phyloP scores from a whole-genome alignment of 2,797 vertebrate genomes.

The Phalloptychus januarius region DNA sequence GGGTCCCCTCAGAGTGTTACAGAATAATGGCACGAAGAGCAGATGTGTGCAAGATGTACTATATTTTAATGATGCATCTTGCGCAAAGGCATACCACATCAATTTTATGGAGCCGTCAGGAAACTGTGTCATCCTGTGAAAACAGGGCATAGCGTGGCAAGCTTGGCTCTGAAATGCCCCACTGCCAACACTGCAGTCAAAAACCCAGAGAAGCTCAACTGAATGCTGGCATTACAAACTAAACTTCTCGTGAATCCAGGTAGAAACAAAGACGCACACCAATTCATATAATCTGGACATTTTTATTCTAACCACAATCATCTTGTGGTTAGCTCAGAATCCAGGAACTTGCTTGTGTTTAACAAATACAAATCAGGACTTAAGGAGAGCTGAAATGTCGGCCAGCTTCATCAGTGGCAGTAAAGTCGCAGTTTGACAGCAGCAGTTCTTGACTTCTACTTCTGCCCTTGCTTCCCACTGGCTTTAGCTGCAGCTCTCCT shows the following conservation, averaged over 20 bases:
- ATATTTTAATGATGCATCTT: neutral
- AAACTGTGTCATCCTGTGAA: neutral
- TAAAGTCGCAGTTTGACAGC: slow-evolving; percentile 57
- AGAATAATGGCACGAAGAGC: neutral
- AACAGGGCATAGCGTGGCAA: neutral
- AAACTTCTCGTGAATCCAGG: neutral
- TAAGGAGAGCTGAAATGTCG: slow-evolving; percentile 32
- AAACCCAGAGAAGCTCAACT: neutral
- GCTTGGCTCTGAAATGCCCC: too few relatives aligned
- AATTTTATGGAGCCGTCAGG: neutral
- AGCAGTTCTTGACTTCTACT: slow-evolving; percentile 69
- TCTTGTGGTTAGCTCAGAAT: neutral
- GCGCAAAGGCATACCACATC: neutral
- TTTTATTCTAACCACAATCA: neutral
- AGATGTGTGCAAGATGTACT: neutral
- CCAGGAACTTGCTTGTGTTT: neutral
- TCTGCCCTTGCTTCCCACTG: slow-evolving; percentile 68
- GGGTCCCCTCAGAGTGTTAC: neutral
- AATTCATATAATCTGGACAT: neutral
- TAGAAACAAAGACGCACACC: neutral
- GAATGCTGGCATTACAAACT: neutral
- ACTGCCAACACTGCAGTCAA: neutral
- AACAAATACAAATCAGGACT: slow-evolving; percentile 16
- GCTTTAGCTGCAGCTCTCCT: slow-evolving; percentile 60
- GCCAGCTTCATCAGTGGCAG: slow-evolving; percentile 46